A percentile compares a stretch with the other conserved stretches of the same genome.
phyloP scores from a whole-genome alignment of 2,888 invertebrate genomes.

The Acanthoscelides obtectus region DNA sequence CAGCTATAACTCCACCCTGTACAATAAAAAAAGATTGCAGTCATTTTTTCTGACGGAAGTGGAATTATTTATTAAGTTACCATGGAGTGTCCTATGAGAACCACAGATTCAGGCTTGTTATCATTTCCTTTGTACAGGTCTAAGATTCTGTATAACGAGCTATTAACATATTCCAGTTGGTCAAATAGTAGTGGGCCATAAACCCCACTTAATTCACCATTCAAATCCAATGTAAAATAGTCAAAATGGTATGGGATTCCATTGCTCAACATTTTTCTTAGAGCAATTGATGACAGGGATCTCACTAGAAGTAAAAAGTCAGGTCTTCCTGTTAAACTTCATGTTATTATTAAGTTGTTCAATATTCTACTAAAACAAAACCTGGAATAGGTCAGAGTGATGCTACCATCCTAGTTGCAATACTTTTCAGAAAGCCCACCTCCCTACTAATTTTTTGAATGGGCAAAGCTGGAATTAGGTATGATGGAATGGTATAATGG shows the following conservation, averaged over 20 bases:
- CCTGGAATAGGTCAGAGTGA: no score
- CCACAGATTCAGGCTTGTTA: slow-evolving; percentile 55
- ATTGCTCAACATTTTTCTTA: slow-evolving; percentile 73
- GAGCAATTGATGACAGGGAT: slow-evolving; percentile 87
- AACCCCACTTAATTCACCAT: slow-evolving; percentile 84
- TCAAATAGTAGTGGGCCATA: slow-evolving; percentile 78
- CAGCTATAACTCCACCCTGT: slow-evolving; percentile 45
- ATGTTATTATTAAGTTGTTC: background rate
- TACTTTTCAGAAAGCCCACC: no score
- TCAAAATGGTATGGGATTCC: slow-evolving; percentile 77
- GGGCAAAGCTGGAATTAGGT: no score
- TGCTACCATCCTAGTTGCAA: no score
- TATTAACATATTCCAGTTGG: slow-evolving; percentile 69
- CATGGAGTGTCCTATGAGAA: slow-evolving; percentile 95
- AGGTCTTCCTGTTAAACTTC: background rate
- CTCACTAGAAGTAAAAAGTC: slow-evolving; percentile 56
- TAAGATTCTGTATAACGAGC: slow-evolving; percentile 68
- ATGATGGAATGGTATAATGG: no score
- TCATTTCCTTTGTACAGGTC: slow-evolving; percentile 57
- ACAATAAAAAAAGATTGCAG: slow-evolving; percentile 15
- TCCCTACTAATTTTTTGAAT: no score
- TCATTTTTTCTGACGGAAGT: no score
- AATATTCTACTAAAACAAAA: no score
- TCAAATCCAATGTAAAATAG: slow-evolving; percentile 85
- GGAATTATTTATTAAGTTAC: slow-evolving; percentile 45